Conservation (phyloP, 2,888 invertebrate genomes). For the Orthonychiurus folsomi region DNA sequence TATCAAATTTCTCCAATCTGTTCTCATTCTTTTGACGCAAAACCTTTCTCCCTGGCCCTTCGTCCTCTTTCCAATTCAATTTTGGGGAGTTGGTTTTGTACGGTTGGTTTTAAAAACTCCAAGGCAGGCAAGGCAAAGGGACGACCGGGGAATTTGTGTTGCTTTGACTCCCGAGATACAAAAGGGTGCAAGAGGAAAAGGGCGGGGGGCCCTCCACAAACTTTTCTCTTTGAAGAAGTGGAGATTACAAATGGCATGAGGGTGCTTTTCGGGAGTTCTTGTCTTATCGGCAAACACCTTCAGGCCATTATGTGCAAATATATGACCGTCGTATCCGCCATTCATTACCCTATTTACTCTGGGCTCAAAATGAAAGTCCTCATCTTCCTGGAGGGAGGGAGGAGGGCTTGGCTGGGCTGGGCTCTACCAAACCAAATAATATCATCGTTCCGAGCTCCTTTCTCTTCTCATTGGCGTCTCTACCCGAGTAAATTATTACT, state of each 20-base stretch:
- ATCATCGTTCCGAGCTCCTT: background rate
- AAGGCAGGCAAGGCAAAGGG: too few species aligned
- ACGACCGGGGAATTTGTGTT: too few species aligned
- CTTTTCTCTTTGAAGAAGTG: background rate
- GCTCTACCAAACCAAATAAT: background rate
- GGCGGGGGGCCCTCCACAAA: too few species aligned
- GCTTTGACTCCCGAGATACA: too few species aligned
- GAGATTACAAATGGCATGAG: constrained; percentile 24
- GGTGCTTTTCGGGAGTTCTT: too few species aligned
- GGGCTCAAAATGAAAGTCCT: constrained; percentile 1
- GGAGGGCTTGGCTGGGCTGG: too few species aligned
- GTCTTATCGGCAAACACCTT: constrained; percentile 36
- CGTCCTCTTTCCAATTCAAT: background rate
- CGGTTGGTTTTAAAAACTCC: too few species aligned
- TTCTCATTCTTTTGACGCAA: too few species aligned
- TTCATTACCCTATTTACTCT: constrained; percentile 34
- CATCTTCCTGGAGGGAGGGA: background rate
- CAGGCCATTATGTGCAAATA: constrained; percentile 39
- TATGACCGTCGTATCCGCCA: constrained; percentile 39
- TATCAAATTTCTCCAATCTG: background rate
- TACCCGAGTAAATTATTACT: too few species aligned
- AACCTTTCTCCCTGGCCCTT: background rate
- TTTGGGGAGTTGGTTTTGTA: too few species aligned
- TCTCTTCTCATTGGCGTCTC: too few species aligned
- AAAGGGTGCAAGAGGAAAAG: too few species aligned